Percentiles rank a stretch among this genome's conserved stretches.
Conservation (phyloP, 2,797 vertebrate genomes). For the Sciaenops ocellatus region DNA sequence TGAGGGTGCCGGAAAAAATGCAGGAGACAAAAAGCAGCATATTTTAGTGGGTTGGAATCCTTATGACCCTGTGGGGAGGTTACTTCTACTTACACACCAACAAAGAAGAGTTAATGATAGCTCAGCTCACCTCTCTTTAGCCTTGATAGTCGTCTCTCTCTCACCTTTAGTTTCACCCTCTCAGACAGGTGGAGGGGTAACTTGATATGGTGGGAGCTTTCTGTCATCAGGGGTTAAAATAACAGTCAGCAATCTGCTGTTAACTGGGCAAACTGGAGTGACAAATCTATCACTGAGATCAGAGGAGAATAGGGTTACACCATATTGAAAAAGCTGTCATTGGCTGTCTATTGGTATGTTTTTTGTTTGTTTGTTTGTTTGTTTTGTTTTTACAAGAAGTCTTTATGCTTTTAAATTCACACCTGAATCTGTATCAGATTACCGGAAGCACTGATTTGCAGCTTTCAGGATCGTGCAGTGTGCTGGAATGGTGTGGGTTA, state of each 20-base stretch:
- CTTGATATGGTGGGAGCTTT: slow-evolving; percentile 49
- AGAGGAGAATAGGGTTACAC: neutral
- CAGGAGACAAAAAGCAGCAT: slow-evolving; percentile 30
- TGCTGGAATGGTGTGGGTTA: slow-evolving; percentile 25
- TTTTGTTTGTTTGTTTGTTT: too few species aligned
- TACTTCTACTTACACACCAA: slow-evolving; percentile 42
- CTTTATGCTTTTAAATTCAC: neutral
- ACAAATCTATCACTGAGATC: neutral
- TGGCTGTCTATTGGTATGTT: too few species aligned
- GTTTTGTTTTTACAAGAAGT: too few species aligned
- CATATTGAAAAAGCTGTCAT: neutral
- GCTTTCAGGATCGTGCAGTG: neutral
- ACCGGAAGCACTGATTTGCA: neutral
- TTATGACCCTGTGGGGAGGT: neutral
- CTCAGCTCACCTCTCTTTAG: slow-evolving; percentile 24
- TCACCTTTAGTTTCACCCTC: slow-evolving; percentile 2
- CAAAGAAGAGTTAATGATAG: slow-evolving; percentile 51
- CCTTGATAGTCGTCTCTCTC: neutral
- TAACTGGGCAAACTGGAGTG: neutral
- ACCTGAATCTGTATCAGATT: neutral
- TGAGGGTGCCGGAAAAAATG: neutral
- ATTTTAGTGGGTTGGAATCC: slow-evolving; percentile 22
- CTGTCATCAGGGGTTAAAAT: slow-evolving; percentile 29
- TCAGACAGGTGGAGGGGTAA: slow-evolving; percentile 45
- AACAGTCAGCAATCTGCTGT: slow-evolving; percentile 27